Base-by-base conservation (phyloP, 2,888 invertebrate species). In the Agonopterix arenella region DNA sequence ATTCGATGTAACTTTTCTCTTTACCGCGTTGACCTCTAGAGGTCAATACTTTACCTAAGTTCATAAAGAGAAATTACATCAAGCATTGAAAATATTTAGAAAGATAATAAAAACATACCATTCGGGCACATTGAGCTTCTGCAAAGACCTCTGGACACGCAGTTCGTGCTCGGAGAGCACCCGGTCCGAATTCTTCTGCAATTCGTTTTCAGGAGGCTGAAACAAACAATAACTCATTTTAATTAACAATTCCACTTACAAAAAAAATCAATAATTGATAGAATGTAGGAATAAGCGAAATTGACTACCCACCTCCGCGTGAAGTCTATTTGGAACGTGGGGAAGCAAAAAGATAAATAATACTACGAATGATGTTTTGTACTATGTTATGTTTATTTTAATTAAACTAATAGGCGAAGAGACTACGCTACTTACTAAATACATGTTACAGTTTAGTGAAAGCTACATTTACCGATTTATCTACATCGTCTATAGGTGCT, bases 121-220 rank as follows among this genome's bases (percentile, higher is more conserved):
- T 80, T 98, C 97, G 55, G 98, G 98, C 58, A 98, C 94, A 88
- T 97, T 96, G 66, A 98, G 93, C 73, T 96, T 96, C 85, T 97
- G 97, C 71, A 98, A 88, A 48, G 98, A 98, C 66, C 97, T 94
- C 83, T 97, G 96, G 56, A 98, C 96, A 62, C 98, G 93, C 60
- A 98, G 90, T 85, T 98, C 97, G 89, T 97, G 97, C 89, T 97
- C 97, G 57, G 97, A 98, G 74, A 97, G 93, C 73, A 94, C 93
- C 55, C 95, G 92, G 75, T 94, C 94, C 61, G 92, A 92, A 77
- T 93, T 93, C 90, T 96, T 96, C 90, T 96, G 96, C 76, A 97
- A 91, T 84, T 97, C 96, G 93, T 97, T 97, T 90, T 97, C 97
- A 63, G 97, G 97, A 70, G 97, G 96, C 96, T 97, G 92, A 1